These are phyloP conservation scores for Chymomyza caudatula DNA, from an alignment of 2,888 invertebrate genomes.

Conservation along the genomic window DNA sequence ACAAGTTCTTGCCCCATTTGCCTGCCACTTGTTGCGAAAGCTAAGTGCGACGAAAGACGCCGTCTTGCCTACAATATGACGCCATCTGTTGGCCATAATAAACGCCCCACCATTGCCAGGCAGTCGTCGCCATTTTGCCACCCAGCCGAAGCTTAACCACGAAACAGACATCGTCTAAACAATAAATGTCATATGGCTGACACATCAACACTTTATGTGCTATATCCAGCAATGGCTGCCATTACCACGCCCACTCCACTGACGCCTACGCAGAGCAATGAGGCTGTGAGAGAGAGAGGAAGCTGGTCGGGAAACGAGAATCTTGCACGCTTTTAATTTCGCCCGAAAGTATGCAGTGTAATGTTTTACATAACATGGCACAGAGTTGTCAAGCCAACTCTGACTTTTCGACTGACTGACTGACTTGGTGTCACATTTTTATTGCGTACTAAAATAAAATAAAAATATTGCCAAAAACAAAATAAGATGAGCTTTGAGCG, in stretches of 20 bases:
- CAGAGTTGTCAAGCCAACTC: neutral
- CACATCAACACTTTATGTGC: slow-evolving; percentile 71
- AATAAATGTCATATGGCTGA: slow-evolving; percentile 70
- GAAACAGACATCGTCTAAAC: slow-evolving; percentile 39
- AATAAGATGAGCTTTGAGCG: slow-evolving; percentile 33
- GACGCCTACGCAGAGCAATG: neutral
- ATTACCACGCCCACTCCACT: neutral
- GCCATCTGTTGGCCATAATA: slow-evolving; percentile 61
- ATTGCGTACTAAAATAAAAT: slow-evolving; percentile 61
- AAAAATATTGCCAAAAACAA: slow-evolving; percentile 52
- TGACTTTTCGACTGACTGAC: neutral
- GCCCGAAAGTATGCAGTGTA: slow-evolving; percentile 52
- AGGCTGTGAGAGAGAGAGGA: neutral
- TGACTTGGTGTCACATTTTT: slow-evolving; percentile 53
- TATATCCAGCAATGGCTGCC: neutral
- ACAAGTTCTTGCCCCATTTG: neutral
- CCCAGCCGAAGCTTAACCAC: slow-evolving; percentile 6
- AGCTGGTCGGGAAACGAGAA: slow-evolving; percentile 30
- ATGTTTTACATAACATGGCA: slow-evolving; percentile 25
- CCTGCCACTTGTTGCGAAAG: slow-evolving; percentile 50
- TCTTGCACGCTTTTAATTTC: slow-evolving; percentile 69
- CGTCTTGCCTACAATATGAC: slow-evolving; percentile 20
- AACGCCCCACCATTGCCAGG: slow-evolving; percentile 31
- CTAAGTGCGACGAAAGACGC: neutral
- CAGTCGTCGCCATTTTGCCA: slow-evolving; percentile 10